phyloP scores from a whole-genome alignment of 2,888 invertebrate genomes.

The Dynastes hyllus region DNA sequence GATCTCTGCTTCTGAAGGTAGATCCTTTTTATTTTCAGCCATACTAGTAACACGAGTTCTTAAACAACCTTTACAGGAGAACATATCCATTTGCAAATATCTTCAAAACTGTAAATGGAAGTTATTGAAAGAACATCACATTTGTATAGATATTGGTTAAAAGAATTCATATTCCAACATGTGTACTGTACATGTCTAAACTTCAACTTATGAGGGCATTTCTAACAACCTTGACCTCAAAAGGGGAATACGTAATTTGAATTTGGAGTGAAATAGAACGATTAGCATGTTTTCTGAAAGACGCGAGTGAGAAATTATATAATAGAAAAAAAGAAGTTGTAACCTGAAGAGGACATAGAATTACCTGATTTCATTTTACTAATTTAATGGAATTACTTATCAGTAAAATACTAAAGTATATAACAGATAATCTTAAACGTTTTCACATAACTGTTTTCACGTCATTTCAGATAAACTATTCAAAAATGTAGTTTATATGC shows the following conservation, averaged over 20 bases:
- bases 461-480: conserved; percentile 45
- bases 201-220: conserved; percentile 18
- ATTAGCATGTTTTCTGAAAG: conserved; percentile 5
- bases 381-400: conserved; percentile 31
- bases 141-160: neutral
- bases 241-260: conserved; percentile 71
- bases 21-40: conserved; percentile 62
- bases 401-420: conserved; percentile 27
- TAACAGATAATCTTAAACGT: neutral
- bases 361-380: conserved; percentile 44
- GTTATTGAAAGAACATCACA: neutral
- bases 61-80: conserved; percentile 73
- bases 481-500: conserved; percentile 35
- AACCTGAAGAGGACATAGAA: conserved; percentile 8
- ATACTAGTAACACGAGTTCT: conserved; percentile 64
- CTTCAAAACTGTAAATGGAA: conserved; percentile 39
- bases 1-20: conserved; percentile 62
- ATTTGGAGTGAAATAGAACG: neutral
- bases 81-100: conserved; percentile 71
- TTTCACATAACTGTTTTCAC: conserved; percentile 45
- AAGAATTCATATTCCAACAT: neutral
- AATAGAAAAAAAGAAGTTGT: conserved; percentile 15
- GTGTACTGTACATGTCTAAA: conserved; percentile 1
- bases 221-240: conserved; percentile 64
- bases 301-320: conserved; percentile 15